phyloP scores from a whole-genome alignment of 2,888 invertebrate species.

The Cantharis rustica region DNA sequence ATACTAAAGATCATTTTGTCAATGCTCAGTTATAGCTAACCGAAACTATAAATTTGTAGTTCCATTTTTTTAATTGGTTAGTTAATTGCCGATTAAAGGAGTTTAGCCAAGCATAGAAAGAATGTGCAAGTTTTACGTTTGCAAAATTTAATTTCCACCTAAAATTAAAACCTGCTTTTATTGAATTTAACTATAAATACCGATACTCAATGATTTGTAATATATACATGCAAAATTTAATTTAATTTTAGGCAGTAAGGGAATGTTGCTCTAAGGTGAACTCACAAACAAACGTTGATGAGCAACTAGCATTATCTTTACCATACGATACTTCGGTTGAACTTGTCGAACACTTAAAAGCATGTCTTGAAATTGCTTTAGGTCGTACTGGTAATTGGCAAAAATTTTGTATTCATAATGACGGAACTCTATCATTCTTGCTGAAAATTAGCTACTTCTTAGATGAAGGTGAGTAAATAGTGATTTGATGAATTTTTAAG shows the following conservation, averaged over 20 bases:
- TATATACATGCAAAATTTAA: not conserved
- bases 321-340: slow-evolving; percentile 92
- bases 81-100: no score
- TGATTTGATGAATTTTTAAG: not conserved
- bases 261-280: slow-evolving; percentile 62
- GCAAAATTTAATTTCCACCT: no score
- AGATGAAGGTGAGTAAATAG: slow-evolving; percentile 69
- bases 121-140: no score
- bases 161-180: no score
- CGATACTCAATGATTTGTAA: no score
- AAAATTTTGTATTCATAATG: slow-evolving; percentile 77
- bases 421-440: slow-evolving; percentile 79
- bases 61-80: no score
- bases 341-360: slow-evolving; percentile 92
- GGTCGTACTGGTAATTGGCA: slow-evolving; percentile 96
- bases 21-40: no score
- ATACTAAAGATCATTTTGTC: no score
- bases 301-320: slow-evolving; percentile 62
- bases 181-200: no score
- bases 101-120: no score
- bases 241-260: slow-evolving; percentile 55
- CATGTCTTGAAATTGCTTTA: slow-evolving; percentile 90
- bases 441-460: slow-evolving; percentile 83
- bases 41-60: no score
- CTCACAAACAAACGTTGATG: slow-evolving; percentile 55